Evolutionary conservation across 2,797 vertebrate species (phyloP), one percentile per base, ranked within the genome.

Genomic region (Garrulus glandarius): DNA sequence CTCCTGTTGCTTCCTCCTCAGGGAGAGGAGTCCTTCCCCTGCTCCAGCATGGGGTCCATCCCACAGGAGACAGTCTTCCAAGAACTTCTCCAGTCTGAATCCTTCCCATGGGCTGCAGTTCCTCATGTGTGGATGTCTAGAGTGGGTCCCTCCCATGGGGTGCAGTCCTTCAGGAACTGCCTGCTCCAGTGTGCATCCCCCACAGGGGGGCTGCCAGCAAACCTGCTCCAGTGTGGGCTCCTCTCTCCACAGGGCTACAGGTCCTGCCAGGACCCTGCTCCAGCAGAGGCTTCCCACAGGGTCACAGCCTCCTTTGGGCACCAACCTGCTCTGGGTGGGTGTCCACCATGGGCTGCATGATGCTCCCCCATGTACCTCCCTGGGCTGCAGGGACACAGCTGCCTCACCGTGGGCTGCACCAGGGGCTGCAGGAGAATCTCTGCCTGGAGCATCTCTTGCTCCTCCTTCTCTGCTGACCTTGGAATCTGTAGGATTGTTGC

Each of bases 181-280:
- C 30, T 53, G 30, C 1, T 41, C 34, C 86, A 41, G 3, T 1
- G 0, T 27, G 21, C n/a, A 5, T 52, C 5, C 5, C 4, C 60
- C 26, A 13, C 1, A 2, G 34, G 10, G 8, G 34, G 22, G 3
- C 44, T 59, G 18, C 60, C 77, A 60, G 34, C 15, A 60, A 39
- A 67, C 6, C 30, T 55, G 34, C 41, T 47, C 26, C 47, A 32
- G 10, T 11, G 5, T 47, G 26, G 24, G 17, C 17, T 59, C n/a
- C 60, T 47, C 26, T 81, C 53, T 81, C 26, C 39, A 26, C 1
- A 27, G 23, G 22, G 30, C 29, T 10, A 24, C 39, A 32, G 46
- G 12, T 60, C 26, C 61, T 68, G 2, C 53, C 47, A 23, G 46
- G 30, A 53, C 12, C 47, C 46, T 53, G 6, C 10, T 34, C 26